Conservation (phyloP, 2,888 invertebrate species). For the Pollenia amentaria region DNA sequence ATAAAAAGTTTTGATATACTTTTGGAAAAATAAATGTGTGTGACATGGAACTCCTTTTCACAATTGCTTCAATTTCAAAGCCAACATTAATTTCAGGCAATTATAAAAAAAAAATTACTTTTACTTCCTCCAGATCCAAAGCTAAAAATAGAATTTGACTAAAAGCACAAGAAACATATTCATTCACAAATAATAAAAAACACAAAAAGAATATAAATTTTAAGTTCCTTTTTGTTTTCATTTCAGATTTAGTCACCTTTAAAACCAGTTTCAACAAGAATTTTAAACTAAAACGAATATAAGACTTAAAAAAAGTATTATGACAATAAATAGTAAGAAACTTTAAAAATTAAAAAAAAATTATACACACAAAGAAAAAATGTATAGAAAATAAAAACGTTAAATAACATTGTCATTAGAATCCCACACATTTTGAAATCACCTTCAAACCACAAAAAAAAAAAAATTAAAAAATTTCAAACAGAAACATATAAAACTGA, state of each 20-base stretch:
- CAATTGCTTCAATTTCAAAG: background rate
- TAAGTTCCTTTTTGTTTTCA: slow-evolving; percentile 62
- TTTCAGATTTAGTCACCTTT: slow-evolving; percentile 59
- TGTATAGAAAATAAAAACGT: slow-evolving; percentile 14
- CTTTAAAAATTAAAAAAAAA: background rate
- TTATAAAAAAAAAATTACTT: background rate
- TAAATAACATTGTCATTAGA: slow-evolving; percentile 73
- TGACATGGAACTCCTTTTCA: no score
- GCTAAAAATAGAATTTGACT: slow-evolving; percentile 44
- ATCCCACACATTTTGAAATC: slow-evolving; percentile 74
- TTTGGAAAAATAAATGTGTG: no score
- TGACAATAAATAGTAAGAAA: slow-evolving; percentile 46
- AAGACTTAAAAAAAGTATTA: slow-evolving; percentile 41
- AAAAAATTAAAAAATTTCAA: background rate
- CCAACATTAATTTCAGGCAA: background rate
- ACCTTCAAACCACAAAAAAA: slow-evolving; percentile 70
- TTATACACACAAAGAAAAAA: slow-evolving; percentile 28
- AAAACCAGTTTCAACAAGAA: slow-evolving; percentile 58
- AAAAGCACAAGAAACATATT: slow-evolving; percentile 12
- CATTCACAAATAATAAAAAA: slow-evolving; percentile 21
- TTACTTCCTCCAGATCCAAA: slow-evolving; percentile 34
- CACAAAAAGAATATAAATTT: slow-evolving; percentile 11
- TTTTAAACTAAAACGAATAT: slow-evolving; percentile 43
- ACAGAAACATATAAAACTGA: slow-evolving; percentile 56
- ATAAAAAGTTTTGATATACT: no score